phyloP scores from a whole-genome alignment of 2,888 invertebrate genomes.

The Branchipolynoe longqiensis region DNA sequence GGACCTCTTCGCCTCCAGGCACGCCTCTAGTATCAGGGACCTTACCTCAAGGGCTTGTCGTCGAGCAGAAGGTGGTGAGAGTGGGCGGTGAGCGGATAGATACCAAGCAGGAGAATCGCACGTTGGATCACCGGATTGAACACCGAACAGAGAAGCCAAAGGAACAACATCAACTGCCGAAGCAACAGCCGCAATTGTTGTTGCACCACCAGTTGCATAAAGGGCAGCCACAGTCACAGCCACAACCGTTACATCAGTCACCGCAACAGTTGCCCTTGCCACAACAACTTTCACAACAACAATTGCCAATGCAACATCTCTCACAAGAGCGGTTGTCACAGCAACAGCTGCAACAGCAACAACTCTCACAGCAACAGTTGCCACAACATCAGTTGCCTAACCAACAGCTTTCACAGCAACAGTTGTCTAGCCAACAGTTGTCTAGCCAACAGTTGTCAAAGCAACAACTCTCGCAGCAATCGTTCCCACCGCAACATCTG shows the following conservation, averaged over 20 bases:
- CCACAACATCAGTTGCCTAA: too few species aligned
- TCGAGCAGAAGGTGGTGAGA: neutral
- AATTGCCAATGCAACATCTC: too few species aligned
- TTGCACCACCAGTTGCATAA: neutral
- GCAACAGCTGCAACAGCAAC: too few species aligned
- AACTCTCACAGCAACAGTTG: too few species aligned
- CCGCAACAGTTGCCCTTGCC: too few species aligned
- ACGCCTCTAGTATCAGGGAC: neutral
- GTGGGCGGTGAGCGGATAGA: conserved; percentile 24
- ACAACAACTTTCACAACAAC: too few species aligned
- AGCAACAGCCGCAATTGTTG: conserved; percentile 22
- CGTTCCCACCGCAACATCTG: neutral
- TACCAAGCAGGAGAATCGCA: conserved; percentile 46
- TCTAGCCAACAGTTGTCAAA: too few species aligned
- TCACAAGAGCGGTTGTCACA: too few species aligned
- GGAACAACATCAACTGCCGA: conserved; percentile 2
- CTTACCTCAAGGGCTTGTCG: neutral
- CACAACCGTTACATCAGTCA: neutral
- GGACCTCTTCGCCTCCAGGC: neutral
- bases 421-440: too few species aligned
- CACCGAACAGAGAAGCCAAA: conserved; percentile 46
- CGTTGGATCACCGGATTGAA: conserved; percentile 43
- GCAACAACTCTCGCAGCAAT: neutral
- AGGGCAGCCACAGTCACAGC: neutral
- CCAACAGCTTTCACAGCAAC: too few species aligned